Base-by-base conservation (phyloP, 2,888 invertebrate species). In the Ectropis crepuscularia region DNA sequence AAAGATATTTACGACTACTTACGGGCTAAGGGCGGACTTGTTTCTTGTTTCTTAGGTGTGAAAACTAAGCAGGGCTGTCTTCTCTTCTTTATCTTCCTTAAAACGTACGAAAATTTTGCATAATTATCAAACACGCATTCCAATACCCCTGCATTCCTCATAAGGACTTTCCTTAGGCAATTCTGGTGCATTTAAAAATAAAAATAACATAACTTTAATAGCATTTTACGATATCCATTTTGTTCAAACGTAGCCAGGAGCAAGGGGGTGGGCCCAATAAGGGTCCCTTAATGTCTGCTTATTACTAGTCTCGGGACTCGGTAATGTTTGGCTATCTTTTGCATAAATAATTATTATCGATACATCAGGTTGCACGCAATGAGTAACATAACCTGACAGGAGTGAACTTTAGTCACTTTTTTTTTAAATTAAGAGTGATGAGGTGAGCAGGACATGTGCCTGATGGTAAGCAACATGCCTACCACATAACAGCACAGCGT, bases 131-230 rank as follows among this genome's bases (percentile, higher is more conserved):
- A 28, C 1, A 28, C 16, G 16, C 16, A 28, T 28, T 2, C 16
- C 4, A 28, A 28, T 28, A 28, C 1, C 16, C 16, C 37, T 39
- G 50, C 42, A 38, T 37, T 49, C 11, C 43, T 72, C 75, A 75
- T 74, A 76, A 76, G 74, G 75, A 77, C 74, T 77, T 75, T 76
- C 84, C 84, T 62, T 79, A 67, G 83, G 84, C 84, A 64, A 72
- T 76, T 77, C 74, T 63, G 68, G 65, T 63, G 73, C 71, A 75
- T 73, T 80, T 75, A 68, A 55, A 67, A 67, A 71, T 70, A 72
- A 73, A 75, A 75, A 64, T 39, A 74, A 65, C 71, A 68, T 68
- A 68, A 57, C 74, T 78, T 81, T 81, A 77, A 78, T 79, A 78
- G 78, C 74, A 45, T 63, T 66, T 57, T 58, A 36, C 57, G 72